A percentile compares a stretch with the other conserved stretches of the same genome.
Evolutionary conservation across 2,888 invertebrate species (phyloP).

Genomic region (Tryphoninae sp.): DNA sequence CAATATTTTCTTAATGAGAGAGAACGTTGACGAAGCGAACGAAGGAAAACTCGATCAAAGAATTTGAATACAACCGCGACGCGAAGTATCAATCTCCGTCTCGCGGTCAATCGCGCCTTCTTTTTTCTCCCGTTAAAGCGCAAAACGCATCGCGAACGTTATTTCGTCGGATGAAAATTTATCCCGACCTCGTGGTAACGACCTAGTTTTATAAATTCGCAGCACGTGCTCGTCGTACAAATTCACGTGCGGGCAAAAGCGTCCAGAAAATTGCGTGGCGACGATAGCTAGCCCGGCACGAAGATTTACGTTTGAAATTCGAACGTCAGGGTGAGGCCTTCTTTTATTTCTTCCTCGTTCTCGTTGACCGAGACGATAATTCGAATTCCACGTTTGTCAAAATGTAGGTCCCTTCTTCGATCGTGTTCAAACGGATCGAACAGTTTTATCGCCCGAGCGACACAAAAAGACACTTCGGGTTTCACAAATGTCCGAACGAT

Average conservation of each 20-base stretch:
- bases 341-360: no score
- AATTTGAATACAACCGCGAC: not conserved
- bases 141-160: no score
- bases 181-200: no score
- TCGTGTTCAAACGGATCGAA: no score
- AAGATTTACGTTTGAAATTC: conserved; percentile 54
- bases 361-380: no score
- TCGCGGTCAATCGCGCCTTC: no score
- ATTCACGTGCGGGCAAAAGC: not conserved
- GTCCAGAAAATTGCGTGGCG: conserved; percentile 15
- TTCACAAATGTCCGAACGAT: conserved; percentile 32
- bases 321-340: conserved; percentile 7
- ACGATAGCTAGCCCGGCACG: conserved; percentile 28
- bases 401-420: no score
- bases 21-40: not conserved
- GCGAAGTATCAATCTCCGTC: no score
- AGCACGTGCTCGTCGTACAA: conserved; percentile 41
- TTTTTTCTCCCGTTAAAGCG: no score
- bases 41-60: not conserved
- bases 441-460: no score
- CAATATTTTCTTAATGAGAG: conserved; percentile 29
- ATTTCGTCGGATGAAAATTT: no score
- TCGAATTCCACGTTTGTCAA: no score
- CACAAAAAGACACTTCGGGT: conserved; percentile 9
- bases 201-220: conserved; percentile 29